Evolutionary conservation across 2,888 invertebrate genomes (phyloP), one percentile per base, ranked within the genome.

Genomic region (Noctua comes): DNA sequence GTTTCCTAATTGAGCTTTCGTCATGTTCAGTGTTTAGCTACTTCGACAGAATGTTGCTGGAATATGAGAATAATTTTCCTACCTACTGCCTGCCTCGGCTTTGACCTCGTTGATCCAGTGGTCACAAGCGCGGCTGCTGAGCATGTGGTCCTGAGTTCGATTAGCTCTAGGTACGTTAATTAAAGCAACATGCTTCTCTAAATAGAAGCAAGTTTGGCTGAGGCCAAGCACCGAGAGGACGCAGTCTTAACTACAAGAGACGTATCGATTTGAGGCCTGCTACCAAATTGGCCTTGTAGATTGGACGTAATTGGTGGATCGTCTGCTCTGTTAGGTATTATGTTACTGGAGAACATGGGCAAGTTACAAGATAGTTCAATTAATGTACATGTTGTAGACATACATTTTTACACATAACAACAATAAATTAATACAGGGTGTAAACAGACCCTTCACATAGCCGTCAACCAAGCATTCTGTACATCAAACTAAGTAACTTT

Each of bases 221-320:
- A 40, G 7, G 40, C 46, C 51, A 31, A 27, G 18, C 27, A 59
- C 2, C 16, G 36, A 27, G 27, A 70, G 64, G 11, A 59, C 18
- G 27, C 27, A 24, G 54, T 27, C 59, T 48, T 76, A 71, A 72
- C 68, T 82, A 68, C 68, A 57, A n/a, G 66, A 68, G n/a, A 68
- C 24, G 57, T 43, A 73, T 82, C 83, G 83, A 83, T 82, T 82
- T 48, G 68, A 46, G 48, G 46, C 36, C 36, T 31, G 65, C 54
- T 48, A 57, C 66, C 31, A 51, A 70, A 82, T 82, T 82, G 82
- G 73, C 66, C 79, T 79, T 83, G 83, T 70, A 83, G 70, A 82
- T 82, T 83, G 70, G 66, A 51, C 62, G 24, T 83, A 82, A 82
- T 83, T 71, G 73, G 13, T 27, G 3, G 31, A 24, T 68, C 54